Conservation (phyloP, 2,113 vertebrate genomes). For the Xiphophorus maculatus region DNA sequence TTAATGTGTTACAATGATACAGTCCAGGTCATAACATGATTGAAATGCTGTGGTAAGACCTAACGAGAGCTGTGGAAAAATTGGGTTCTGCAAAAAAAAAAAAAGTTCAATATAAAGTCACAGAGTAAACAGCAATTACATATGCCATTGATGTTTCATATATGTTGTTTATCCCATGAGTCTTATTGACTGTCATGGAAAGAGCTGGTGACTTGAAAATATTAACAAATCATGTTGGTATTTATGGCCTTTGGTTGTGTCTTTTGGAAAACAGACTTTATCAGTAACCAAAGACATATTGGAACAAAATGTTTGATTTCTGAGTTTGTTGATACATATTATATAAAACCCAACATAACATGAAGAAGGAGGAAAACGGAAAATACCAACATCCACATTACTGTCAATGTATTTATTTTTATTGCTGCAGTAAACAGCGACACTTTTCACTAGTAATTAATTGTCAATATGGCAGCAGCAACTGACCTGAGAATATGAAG, state of each 20-base stretch:
- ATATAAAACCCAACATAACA: not conserved
- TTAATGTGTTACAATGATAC: not conserved
- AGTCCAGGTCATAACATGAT: not conserved
- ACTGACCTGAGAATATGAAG: not conserved
- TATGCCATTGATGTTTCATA: no score
- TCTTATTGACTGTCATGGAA: no score
- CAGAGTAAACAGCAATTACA: not conserved
- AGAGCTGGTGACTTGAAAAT: no score
- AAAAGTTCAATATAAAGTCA: not conserved
- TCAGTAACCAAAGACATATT: no score
- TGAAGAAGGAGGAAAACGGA: not conserved
- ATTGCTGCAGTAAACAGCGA: not conserved
- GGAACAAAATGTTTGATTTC: not conserved
- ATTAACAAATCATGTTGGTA: no score
- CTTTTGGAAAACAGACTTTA: not conserved
- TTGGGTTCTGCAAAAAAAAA: not conserved
- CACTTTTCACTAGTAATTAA: constrained; percentile 21
- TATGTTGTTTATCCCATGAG: no score
- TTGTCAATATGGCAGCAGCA: constrained; percentile 4
- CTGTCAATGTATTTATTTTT: not conserved
- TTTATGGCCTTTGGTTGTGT: not conserved
- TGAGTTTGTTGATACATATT: not conserved
- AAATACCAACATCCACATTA: not conserved
- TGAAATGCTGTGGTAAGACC: not conserved
- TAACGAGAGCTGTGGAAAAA: not conserved